Conservation (phyloP, 2,113 vertebrate species). For the Cyprinodon brontotheroides region DNA sequence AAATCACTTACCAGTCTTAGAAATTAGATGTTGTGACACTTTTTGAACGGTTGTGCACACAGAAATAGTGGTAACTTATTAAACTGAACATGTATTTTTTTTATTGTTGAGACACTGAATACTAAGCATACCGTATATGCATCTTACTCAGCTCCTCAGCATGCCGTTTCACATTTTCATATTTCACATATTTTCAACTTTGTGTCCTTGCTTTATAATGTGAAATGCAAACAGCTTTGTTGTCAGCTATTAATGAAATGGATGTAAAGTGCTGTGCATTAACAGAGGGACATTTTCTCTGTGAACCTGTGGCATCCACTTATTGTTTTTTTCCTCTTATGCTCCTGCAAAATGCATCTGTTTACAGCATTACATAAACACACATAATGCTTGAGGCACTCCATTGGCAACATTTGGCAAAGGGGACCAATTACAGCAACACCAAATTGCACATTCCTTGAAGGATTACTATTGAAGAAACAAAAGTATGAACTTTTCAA, state of each 20-base stretch:
- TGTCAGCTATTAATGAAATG: slow-evolving; percentile 74
- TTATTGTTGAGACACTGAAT: slow-evolving; percentile 7
- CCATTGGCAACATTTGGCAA: slow-evolving; percentile 53
- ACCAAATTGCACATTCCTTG: slow-evolving; percentile 58
- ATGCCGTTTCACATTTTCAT: background rate
- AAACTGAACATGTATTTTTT: background rate
- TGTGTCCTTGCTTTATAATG: slow-evolving; percentile 60
- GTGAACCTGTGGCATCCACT: slow-evolving; percentile 51
- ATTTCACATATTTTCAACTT: slow-evolving; percentile 10
- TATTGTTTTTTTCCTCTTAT: slow-evolving; percentile 49
- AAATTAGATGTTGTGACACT: no score
- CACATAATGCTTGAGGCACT: slow-evolving; percentile 59
- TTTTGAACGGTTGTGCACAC: background rate
- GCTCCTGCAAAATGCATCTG: slow-evolving; percentile 50
- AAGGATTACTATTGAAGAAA: slow-evolving; percentile 49
- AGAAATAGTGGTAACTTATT: accelerated
- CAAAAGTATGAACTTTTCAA: background rate
- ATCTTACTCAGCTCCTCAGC: background rate
- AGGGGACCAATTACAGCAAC: slow-evolving; percentile 72
- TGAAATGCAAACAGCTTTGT: slow-evolving; percentile 54
- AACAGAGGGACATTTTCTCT: slow-evolving; percentile 59
- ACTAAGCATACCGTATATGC: background rate
- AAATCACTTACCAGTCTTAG: no score
- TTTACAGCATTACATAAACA: slow-evolving; percentile 48
- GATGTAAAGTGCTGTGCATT: slow-evolving; percentile 58